Base-by-base conservation (phyloP, 1,140 invertebrate genomes). In the Heterodera schachtii region DNA sequence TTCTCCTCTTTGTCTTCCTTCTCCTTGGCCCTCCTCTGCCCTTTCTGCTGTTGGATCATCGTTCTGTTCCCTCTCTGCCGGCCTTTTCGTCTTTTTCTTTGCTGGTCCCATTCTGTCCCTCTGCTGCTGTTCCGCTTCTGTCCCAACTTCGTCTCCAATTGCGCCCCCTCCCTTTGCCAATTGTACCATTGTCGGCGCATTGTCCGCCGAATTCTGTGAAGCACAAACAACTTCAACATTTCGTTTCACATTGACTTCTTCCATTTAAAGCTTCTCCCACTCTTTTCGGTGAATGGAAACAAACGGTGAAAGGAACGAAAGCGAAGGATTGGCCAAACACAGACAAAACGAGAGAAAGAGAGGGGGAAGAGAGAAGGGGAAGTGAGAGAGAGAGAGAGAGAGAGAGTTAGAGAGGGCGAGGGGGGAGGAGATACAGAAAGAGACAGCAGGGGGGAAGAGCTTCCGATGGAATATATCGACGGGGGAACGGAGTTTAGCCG, bases 1-100 rank as follows among this genome's bases (percentile, higher is more conserved):
- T 31, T 31, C 31, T 31, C 73, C 66, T 41, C 73, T 64, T 21
- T 79, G 49, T 5, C 73, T 67, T 41, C 73, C 52, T 41, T 79
- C 77, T 74, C 66, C 21, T 7, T 3, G n/a, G 73, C 57, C 73
- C 31, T 75, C 73, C 44, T 75, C 44, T 31, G n/a, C 73, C 31
- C 44, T 9, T 44, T 70, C 19, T 9, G 67, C 7, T n/a, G 31
- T 31, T 31, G 31, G 31, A 31, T 31, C 31, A 31, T 31, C 67
- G 16, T 69, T 71, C 21, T 43, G 8, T 71, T 71, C 69, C 78
- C 16, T 60, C 57, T 60, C 57, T 13, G 57, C 13, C 19, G 13
- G 57, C 57, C 19, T 60, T 4, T 5, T 60, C 13, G 1, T 60
- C 19, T 60, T 60, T 4, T 60, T 60, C 16, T 31, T 31, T 31